Evolutionary conservation across 2,113 vertebrate genomes (phyloP).

Genomic region (Channa argus): DNA sequence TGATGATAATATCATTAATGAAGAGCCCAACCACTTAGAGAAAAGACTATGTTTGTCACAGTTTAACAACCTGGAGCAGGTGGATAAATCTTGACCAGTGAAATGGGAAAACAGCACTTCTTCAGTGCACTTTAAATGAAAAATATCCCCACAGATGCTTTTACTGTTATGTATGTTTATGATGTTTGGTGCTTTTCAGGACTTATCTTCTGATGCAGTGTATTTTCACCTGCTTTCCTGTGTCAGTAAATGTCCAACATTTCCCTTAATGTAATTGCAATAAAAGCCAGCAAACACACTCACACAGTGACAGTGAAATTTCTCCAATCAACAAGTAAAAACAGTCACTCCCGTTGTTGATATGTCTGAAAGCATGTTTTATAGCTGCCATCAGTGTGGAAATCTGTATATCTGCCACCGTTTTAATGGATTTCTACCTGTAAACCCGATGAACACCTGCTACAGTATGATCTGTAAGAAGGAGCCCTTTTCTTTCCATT

Average conservation of each 20-base stretch:
- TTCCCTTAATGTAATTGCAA: conserved; percentile 17
- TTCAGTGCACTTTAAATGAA: conserved; percentile 28
- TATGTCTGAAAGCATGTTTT: conserved; percentile 25
- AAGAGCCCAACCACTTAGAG: background rate
- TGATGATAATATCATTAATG: background rate
- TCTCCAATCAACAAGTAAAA: background rate
- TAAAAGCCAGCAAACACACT: conserved; percentile 20
- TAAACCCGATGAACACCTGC: conserved; percentile 31
- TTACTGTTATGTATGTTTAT: conserved; percentile 35
- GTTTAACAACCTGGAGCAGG: conserved; percentile 1
- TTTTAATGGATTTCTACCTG: conserved; percentile 24
- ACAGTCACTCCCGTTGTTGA: conserved; percentile 1
- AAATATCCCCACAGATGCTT: conserved; percentile 16
- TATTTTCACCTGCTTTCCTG: background rate
- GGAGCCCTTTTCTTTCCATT: background rate
- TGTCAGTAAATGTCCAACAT: conserved; percentile 19
- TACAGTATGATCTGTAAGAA: conserved; percentile 19
- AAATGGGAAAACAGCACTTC: conserved; percentile 7
- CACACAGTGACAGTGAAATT: background rate
- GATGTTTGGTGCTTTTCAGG: conserved; percentile 31
- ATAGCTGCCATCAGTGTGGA: conserved; percentile 27
- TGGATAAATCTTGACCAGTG: conserved; percentile 3
- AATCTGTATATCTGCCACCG: conserved; percentile 15
- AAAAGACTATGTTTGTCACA: conserved; percentile 10
- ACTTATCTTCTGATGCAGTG: conserved; percentile 8